Base-by-base conservation (phyloP, 2,113 vertebrate species). In the Plestiodon gilberti region DNA sequence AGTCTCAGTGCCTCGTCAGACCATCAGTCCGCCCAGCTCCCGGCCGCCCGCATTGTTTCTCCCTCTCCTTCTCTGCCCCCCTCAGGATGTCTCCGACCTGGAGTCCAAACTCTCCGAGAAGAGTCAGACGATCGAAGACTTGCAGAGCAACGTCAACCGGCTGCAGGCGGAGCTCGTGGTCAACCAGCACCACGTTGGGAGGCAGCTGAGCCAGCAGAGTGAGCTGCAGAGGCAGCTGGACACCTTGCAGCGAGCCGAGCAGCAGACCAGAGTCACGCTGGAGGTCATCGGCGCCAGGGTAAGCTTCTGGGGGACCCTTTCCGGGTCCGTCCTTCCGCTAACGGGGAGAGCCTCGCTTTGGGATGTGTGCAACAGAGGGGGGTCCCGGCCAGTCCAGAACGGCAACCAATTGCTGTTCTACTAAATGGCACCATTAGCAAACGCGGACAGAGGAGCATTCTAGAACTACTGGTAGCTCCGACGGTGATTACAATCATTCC, bases 191-290 rank as follows among this genome's bases (percentile, higher is more conserved):
- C 90, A 65, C 0, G 1, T 83, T 71, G 71, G n/a, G 67, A 28
- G 82, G 30, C 52, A 92, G 74, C 73, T 92, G 38, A 57, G 0
- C 15, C 85, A 87, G 3, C 93, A 89, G 0, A 83, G 86, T 1
- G 91, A 57, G 1, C 9, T 78, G 0, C 88, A 92, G 92, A 65
- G 7, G 35, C 88, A 83, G 62, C 69, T 38, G 0, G 92, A 96
- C 52, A 2, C 1, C 0, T 73, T 92, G 71, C 86, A 93, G 82
- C 88, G 91, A 8, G 80, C 25, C 0, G 95, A 96, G 84, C 95
- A 95, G 92, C 95, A 96, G 73, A 57, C 91, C 0, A 89, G 82
- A 0, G 95, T 96, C 93, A 88, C 89, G 2, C 94, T 97, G 10
- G 93, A 97, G n/a, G 4, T 73, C 7, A 0, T 90, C 40, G 94